These are phyloP conservation scores for Celastrina argiolus DNA, from an alignment of 2,888 invertebrate species.

Conservation along the genomic window DNA sequence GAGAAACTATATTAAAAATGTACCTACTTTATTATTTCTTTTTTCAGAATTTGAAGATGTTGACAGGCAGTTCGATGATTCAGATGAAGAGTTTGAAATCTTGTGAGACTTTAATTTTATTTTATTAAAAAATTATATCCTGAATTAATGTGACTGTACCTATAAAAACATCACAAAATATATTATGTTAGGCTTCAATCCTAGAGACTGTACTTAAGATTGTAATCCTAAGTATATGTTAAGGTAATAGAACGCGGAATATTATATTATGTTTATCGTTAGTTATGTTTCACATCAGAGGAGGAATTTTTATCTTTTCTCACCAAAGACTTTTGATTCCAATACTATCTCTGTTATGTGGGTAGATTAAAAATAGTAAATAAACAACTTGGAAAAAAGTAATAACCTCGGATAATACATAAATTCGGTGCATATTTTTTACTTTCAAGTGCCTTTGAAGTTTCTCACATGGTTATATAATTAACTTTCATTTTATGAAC, in stretches of 20 bases:
- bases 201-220: slow-evolving; percentile 12
- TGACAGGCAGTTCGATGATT: slow-evolving; percentile 82
- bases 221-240: background rate
- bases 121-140: slow-evolving; percentile 27
- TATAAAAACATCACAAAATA: slow-evolving; percentile 19
- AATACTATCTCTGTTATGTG: background rate
- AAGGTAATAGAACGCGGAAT: background rate
- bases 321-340: slow-evolving; percentile 16
- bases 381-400: background rate
- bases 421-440: background rate
- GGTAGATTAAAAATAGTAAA: background rate
- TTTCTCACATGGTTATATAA: background rate
- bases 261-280: slow-evolving; percentile 2
- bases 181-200: background rate
- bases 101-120: slow-evolving; percentile 69
- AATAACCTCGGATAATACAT: background rate
- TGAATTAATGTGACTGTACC: slow-evolving; percentile 7
- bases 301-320: background rate
- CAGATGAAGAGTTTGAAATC: slow-evolving; percentile 90
- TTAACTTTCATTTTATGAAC: background rate
- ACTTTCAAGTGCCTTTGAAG: background rate
- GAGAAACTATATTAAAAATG: no score
- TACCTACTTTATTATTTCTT: slow-evolving; percentile 29
- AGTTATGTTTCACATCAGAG: background rate
- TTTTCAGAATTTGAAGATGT: slow-evolving; percentile 80